phyloP scores from a whole-genome alignment of 2,888 invertebrate species.

The Nomada ruficornis region DNA sequence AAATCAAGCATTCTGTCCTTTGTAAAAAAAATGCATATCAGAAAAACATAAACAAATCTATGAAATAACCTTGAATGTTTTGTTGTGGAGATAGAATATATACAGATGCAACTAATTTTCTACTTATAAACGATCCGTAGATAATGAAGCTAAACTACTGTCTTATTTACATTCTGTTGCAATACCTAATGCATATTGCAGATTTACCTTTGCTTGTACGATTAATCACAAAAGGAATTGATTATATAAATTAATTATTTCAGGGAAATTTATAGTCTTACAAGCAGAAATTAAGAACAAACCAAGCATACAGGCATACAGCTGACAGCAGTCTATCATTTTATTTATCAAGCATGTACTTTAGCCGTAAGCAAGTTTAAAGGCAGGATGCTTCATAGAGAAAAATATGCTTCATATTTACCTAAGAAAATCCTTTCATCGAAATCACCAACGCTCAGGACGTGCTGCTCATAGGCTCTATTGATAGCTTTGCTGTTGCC shows the following conservation, averaged over 20 bases:
- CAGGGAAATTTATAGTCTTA: neutral
- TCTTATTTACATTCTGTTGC: neutral
- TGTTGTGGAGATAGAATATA: constrained; percentile 6
- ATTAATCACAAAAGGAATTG: neutral
- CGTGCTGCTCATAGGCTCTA: constrained; percentile 95
- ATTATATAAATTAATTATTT: neutral
- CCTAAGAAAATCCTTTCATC: constrained; percentile 98
- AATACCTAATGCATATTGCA: constrained; percentile 2
- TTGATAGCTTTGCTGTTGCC: constrained; percentile 93
- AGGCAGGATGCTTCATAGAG: neutral
- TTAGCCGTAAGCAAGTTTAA: constrained; percentile 18
- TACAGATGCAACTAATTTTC: neutral
- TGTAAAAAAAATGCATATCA: constrained; percentile 51
- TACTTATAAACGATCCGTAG: neutral
- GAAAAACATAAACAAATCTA: constrained; percentile 52
- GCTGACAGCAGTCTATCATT: constrained; percentile 3
- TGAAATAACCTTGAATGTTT: constrained; percentile 20
- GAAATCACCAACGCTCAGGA: constrained; percentile 96
- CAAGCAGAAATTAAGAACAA: constrained; percentile 22
- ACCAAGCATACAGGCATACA: constrained; percentile 39
- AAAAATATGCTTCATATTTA: constrained; percentile 65
- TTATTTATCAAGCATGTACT: constrained; percentile 29
- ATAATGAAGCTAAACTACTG: neutral
- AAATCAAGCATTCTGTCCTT: constrained; percentile 24
- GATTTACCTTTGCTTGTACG: neutral